phyloP scores from a whole-genome alignment of 2,113 vertebrate genomes.

The Trochalopteron elliotii region DNA sequence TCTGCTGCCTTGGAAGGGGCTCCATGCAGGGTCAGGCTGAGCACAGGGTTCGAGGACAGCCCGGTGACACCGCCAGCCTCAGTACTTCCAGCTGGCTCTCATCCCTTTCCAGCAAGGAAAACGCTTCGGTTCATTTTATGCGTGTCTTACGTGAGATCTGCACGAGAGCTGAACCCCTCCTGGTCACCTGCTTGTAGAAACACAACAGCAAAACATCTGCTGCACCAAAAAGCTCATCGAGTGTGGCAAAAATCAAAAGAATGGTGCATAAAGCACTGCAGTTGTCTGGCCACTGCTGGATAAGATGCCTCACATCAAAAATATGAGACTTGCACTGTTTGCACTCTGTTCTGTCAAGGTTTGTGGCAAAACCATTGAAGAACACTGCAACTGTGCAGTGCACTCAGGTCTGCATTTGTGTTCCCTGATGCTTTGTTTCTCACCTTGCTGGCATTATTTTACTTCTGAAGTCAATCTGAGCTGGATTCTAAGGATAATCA shows the following conservation, averaged over 20 bases:
- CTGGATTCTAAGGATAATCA: background rate
- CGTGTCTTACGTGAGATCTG: rapidly evolving
- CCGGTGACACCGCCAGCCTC: background rate
- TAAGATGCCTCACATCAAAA: background rate
- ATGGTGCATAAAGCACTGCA: background rate
- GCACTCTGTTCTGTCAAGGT: background rate
- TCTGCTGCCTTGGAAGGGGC: background rate
- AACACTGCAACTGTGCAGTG: rapidly evolving
- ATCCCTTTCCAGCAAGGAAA: background rate
- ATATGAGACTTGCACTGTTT: background rate
- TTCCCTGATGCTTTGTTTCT: background rate
- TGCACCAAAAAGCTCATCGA: background rate
- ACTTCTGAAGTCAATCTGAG: background rate
- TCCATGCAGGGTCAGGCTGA: background rate
- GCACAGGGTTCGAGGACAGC: rapidly evolving
- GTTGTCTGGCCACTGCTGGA: background rate
- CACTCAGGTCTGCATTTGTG: background rate
- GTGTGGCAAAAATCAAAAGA: background rate
- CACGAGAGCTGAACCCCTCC: background rate
- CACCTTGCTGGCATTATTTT: background rate
- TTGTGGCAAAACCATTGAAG: background rate
- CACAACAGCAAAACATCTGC: background rate
- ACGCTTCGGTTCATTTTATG: background rate
- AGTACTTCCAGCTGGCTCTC: background rate
- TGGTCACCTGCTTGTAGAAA: background rate